phyloP scores from a whole-genome alignment of 2,888 invertebrate species.

The Tortrix viridana region DNA sequence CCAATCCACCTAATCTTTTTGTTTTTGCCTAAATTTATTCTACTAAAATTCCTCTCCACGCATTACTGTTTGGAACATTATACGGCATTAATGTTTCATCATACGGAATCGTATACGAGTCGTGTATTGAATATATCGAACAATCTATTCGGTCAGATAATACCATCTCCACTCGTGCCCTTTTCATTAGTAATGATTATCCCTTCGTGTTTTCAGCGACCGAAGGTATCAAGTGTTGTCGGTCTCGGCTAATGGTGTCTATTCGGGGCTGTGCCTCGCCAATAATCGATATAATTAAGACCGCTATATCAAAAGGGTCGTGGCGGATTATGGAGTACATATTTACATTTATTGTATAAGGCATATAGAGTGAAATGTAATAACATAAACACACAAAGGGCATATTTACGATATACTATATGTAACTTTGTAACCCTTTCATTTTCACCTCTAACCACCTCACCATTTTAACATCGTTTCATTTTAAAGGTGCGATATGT shows the following conservation, averaged over 20 bases:
- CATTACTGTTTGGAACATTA: constrained; percentile 4
- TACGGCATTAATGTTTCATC: constrained; percentile 31
- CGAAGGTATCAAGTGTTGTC: constrained; percentile 36
- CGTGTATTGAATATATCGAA: constrained; percentile 35
- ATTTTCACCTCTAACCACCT: no score
- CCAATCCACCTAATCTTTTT: no score
- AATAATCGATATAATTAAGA: constrained; percentile 37
- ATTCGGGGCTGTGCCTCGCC: constrained; percentile 7
- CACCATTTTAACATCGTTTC: no score
- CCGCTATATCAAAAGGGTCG: constrained; percentile 25
- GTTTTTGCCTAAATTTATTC: background rate
- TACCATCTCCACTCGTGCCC: constrained; percentile 32
- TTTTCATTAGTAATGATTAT: constrained; percentile 40
- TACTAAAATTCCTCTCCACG: background rate
- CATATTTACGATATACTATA: no score
- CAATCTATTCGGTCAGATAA: constrained; percentile 37
- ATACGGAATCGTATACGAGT: constrained; percentile 19
- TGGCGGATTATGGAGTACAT: constrained; percentile 17
- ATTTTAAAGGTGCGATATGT: no score
- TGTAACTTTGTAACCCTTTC: no score
- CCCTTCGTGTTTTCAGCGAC: constrained; percentile 33
- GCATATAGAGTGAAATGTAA: background rate
- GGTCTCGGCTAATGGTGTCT: constrained; percentile 34
- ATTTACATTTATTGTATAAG: constrained; percentile 21
- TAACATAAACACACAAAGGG: no score